Evolutionary conservation across 2,888 invertebrate genomes (phyloP).

Genomic region (Drosophila birchii): DNA sequence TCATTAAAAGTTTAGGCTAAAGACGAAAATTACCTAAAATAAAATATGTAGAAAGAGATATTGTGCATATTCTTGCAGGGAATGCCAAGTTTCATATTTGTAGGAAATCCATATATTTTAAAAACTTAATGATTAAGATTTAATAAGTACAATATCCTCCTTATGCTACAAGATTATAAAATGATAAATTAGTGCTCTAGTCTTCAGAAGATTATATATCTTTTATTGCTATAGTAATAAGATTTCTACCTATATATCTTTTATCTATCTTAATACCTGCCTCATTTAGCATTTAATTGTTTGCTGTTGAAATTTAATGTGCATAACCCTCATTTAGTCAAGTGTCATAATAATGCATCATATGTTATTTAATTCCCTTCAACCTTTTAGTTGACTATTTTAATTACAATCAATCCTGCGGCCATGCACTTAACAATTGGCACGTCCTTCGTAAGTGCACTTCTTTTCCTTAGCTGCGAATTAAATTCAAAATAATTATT

Average conservation of each 20-base stretch:
- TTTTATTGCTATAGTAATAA: neutral
- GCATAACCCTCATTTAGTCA: too few species aligned
- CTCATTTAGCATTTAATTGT: neutral
- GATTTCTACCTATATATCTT: neutral
- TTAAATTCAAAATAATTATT: slow-evolving; percentile 54
- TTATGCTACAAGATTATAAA: too few species aligned
- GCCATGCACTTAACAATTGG: slow-evolving; percentile 21
- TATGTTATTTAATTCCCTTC: neutral
- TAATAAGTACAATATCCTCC: too few species aligned
- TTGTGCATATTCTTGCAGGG: neutral
- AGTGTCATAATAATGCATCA: too few species aligned
- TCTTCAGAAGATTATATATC: too few species aligned
- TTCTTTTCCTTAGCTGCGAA: slow-evolving; percentile 34
- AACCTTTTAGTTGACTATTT: slow-evolving; percentile 29
- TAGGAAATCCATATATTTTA: too few species aligned
- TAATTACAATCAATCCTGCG: slow-evolving; percentile 41
- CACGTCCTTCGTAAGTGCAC: slow-evolving; percentile 25
- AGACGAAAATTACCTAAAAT: neutral
- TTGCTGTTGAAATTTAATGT: neutral
- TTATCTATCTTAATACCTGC: neutral
- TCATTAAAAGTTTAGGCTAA: neutral
- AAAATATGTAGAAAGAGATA: neutral
- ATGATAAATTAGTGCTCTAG: too few species aligned
- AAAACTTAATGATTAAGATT: too few species aligned
- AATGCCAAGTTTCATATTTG: too few species aligned